These are phyloP conservation scores for Silurus aristotelis DNA, from an alignment of 2,797 vertebrate genomes.

Conservation along the genomic window DNA sequence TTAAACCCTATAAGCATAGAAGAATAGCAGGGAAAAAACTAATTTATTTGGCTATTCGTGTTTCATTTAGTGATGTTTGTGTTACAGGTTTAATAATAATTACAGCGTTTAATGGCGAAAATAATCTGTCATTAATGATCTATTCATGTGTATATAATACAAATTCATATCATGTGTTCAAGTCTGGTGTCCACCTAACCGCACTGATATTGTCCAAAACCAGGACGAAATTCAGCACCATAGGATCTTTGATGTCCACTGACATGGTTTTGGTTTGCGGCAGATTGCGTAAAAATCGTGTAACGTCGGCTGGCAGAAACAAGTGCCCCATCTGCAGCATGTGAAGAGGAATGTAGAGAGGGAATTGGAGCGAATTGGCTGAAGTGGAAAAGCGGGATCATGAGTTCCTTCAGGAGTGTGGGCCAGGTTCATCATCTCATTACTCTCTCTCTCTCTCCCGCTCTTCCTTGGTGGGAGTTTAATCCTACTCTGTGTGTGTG, in stretches of 20 bases:
- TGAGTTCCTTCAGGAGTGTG: slow-evolving; percentile 35
- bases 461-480: slow-evolving; percentile 14
- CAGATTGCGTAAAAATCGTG: slow-evolving; percentile 1
- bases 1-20: neutral
- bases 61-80: neutral
- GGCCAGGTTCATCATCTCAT: slow-evolving; percentile 27
- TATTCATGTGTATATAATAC: neutral
- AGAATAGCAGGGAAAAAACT: neutral
- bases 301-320: slow-evolving; percentile 47
- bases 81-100: neutral
- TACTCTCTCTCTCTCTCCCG: neutral
- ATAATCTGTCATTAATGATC: neutral
- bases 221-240: neutral
- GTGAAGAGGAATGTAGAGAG: slow-evolving; percentile 49
- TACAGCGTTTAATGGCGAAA: neutral
- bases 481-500: neutral
- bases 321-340: slow-evolving; percentile 45
- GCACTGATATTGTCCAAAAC: neutral
- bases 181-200: neutral
- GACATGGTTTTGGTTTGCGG: neutral
- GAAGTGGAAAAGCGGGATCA: slow-evolving; percentile 48
- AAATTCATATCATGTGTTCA: neutral
- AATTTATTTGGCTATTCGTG: too few relatives aligned
- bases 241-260: neutral
- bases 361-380: slow-evolving; percentile 50